Base-by-base conservation (phyloP, 2,888 invertebrate genomes). In the Conops quadrifasciatus region DNA sequence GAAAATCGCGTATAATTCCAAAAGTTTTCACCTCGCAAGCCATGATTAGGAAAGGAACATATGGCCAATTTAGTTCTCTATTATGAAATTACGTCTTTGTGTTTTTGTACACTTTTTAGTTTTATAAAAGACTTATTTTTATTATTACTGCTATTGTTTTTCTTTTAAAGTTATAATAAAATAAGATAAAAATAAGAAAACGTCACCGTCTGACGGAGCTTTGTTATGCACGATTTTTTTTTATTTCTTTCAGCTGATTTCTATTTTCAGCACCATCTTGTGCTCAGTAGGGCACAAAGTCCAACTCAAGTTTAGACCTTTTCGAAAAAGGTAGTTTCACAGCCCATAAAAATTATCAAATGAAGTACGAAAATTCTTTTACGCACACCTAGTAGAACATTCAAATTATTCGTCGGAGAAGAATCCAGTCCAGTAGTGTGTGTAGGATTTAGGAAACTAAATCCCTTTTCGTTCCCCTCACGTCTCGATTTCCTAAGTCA, bases 21-120 rank as follows among this genome's bases (percentile, higher is more conserved):
- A 89, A 88, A 78, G 88, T 87, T 84, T 90, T 90, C n/a, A 90
- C 88, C 86, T 90, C 90, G 82, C 90, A 90, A 73, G 87, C 84
- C 88, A 88, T 88, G 75, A 47, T 74, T 45, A 26, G 30, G 13
- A n/a, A 49, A 49, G n/a, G 13, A 36, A 28, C 16, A 36, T 13
- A 1, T 36, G 59, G 59, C 28, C 59, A 60, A n/a, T 36, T 30
- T 43, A 43, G 15, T 45, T 19, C 28, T 9, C 19, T 51, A 19
- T 11, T 51, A 19, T 51, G 2, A 51, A 16, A 3, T 51, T 5
- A 19, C 45, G 15, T 11, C 45, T 45, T 11, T 45, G 11, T 11
- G 4, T 51, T 26, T 15, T 3, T 58, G 1, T 26, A 26, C 16
- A 26, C 21, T 24, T 24, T 9, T 58, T 58, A 9, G 21, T 2